These are phyloP conservation scores for Cloeon dipterum DNA, from an alignment of 2,888 invertebrate species.

Conservation along the genomic window DNA sequence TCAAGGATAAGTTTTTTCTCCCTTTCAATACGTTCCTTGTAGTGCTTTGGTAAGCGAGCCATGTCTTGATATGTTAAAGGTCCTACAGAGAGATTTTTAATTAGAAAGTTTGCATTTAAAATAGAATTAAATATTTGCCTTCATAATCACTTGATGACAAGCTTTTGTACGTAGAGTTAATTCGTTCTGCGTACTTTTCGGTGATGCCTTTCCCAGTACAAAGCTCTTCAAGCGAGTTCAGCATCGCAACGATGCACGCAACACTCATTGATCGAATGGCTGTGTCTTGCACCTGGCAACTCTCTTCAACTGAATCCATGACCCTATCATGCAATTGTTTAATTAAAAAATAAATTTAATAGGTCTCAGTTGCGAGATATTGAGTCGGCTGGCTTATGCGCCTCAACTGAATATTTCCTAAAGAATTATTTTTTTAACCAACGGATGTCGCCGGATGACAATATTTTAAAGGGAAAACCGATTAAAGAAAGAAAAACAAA, in stretches of 20 bases:
- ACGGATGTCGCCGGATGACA: neutral
- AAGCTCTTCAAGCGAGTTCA: conserved; percentile 61
- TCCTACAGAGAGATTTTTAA: conserved; percentile 9
- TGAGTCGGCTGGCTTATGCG: too few species aligned
- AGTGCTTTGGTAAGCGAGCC: conserved; percentile 59
- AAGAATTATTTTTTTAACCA: neutral
- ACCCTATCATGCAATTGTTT: too few species aligned
- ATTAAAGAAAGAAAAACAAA: neutral
- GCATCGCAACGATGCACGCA: conserved; percentile 58
- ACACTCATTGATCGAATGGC: conserved; percentile 56
- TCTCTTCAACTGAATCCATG: conserved; percentile 84
- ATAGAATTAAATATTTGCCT: too few species aligned
- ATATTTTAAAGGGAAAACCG: neutral
- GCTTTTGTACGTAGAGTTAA: conserved; percentile 38
- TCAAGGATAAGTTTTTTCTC: conserved; percentile 10
- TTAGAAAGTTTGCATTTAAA: too few species aligned
- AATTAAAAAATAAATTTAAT: neutral
- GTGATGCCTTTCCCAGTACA: conserved; percentile 49
- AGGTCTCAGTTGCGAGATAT: neutral
- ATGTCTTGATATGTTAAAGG: conserved; percentile 68
- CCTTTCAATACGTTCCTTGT: conserved; percentile 26
- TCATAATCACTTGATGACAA: conserved; percentile 53
- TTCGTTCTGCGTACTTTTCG: conserved; percentile 32
- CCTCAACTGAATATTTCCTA: neutral
- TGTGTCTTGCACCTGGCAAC: conserved; percentile 58